phyloP scores from a whole-genome alignment of 2,888 invertebrate species.

The Scaptomyza tumidula region DNA sequence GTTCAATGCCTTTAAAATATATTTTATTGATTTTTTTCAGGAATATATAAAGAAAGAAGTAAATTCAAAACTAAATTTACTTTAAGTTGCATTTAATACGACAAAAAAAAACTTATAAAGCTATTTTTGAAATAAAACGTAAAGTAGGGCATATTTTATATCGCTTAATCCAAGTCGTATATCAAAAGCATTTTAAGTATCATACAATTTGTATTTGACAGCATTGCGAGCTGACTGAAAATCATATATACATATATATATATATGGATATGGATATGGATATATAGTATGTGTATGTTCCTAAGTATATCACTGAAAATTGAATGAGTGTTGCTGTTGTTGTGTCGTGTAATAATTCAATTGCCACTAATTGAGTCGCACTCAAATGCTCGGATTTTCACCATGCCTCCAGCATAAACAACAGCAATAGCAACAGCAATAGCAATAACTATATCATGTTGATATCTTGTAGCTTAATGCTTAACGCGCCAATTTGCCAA shows the following conservation, averaged over 20 bases:
- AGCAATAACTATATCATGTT: slow-evolving; percentile 19
- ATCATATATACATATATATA: slow-evolving; percentile 27
- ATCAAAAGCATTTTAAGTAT: slow-evolving; percentile 51
- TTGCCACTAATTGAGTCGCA: slow-evolving; percentile 76
- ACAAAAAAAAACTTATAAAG: too few species aligned
- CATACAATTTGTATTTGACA: slow-evolving; percentile 58
- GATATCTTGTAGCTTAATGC: slow-evolving; percentile 36
- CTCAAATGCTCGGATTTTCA: slow-evolving; percentile 72
- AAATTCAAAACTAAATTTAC: too few species aligned
- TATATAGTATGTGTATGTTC: not conserved
- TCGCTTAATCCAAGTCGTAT: slow-evolving; percentile 19
- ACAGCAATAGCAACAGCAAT: slow-evolving; percentile 24
- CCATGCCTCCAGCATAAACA: slow-evolving; percentile 36
- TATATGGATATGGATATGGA: not conserved
- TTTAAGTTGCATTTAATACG: too few species aligned
- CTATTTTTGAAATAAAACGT: not conserved
- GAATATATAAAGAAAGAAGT: too few species aligned
- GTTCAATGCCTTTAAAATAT: too few species aligned
- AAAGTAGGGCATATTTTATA: slow-evolving; percentile 32
- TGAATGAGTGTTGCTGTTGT: slow-evolving; percentile 68
- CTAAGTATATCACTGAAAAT: slow-evolving; percentile 51
- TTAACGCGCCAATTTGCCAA: slow-evolving; percentile 70
- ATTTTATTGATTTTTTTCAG: too few species aligned
- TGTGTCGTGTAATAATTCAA: slow-evolving; percentile 78
- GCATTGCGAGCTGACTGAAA: slow-evolving; percentile 41